Percentiles rank a stretch among this genome's conserved stretches.
These are phyloP conservation scores for Phyllotis vaccarum DNA, from an alignment of 2,797 vertebrate species.

Conservation along the genomic window DNA sequence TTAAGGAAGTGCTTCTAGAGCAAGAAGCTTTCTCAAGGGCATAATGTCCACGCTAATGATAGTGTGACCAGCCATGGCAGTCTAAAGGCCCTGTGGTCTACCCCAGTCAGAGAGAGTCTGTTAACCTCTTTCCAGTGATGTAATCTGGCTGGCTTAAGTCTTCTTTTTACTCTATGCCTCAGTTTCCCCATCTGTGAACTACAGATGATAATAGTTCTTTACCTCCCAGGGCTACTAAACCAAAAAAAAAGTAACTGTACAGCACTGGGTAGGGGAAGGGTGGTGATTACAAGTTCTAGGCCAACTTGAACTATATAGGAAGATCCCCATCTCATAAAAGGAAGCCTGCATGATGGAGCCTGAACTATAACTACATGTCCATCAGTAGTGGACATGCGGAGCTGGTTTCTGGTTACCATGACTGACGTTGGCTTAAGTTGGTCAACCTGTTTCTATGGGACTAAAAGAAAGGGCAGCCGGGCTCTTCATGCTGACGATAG, in stretches of 20 bases:
- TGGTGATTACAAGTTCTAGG: neutral
- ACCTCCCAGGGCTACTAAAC: neutral
- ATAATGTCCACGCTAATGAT: rapidly evolving
- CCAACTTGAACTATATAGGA: neutral
- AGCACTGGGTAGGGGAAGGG: neutral
- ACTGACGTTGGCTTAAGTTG: neutral
- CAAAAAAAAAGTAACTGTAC: neutral
- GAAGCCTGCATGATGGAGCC: neutral
- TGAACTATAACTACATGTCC: rapidly evolving
- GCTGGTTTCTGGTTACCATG: neutral
- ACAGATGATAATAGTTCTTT: neutral
- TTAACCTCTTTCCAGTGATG: neutral
- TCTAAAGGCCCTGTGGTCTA: too few species aligned
- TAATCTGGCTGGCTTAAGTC: neutral
- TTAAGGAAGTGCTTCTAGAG: neutral
- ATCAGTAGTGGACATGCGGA: rapidly evolving
- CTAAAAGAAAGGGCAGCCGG: neutral
- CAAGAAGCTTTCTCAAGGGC: neutral
- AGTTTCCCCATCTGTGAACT: conserved; percentile 56
- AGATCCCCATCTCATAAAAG: neutral
- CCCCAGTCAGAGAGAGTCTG: neutral
- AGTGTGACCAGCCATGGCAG: rapidly evolving
- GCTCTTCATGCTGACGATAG: rapidly evolving
- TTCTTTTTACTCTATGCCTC: conserved; percentile 9
- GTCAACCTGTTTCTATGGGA: neutral